Base-by-base conservation (phyloP, 2,113 vertebrate genomes). In the Athene cunicularia region DNA sequence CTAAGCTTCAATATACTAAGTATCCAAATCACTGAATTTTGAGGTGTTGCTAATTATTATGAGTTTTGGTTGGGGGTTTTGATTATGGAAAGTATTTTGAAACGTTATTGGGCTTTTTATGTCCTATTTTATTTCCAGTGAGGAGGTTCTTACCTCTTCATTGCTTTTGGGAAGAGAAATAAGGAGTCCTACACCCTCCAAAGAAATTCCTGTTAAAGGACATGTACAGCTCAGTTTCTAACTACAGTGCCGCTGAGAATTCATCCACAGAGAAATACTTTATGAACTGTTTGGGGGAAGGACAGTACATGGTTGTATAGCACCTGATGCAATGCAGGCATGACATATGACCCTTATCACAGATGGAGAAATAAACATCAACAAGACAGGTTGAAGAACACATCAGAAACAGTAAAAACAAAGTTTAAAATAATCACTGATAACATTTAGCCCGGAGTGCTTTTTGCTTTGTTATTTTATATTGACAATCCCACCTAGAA, bases 341-440 rank as follows among this genome's bases (percentile, higher is more conserved):
- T 28, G 96, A 82, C 93, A 96, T 82, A 79, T 80, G 92, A 97
- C 96, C 96, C 96, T 88, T 91, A 88, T 37, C 86, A 95, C 43
- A 87, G 93, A 93, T 0, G 0, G 79, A 19, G 95, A 95, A 90
- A 91, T 60, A 97, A 96, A 96, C 95, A 97, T 97, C 96, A 95
- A 96, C 77, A 92, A 96, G 96, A 96, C 96, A 97, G 96, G 93
- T 6, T 73, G 85, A 97, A 97, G 95, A 95, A 80, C 93, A 96
- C 93, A 97, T 97, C 96, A 96, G 87, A 96, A 97, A 73, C 53
- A 33, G 90, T 97, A 97, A 96, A 96, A 97, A 71, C 32, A 60
- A 80, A 81, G 66, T 96, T 88, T 93, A 94, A 96, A 94, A 85
- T 97, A 95, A 97, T 96, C 90, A 18, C 81, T 95, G 87, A 28